Conservation (phyloP, 2,888 invertebrate genomes). For the Volucella inflata region DNA sequence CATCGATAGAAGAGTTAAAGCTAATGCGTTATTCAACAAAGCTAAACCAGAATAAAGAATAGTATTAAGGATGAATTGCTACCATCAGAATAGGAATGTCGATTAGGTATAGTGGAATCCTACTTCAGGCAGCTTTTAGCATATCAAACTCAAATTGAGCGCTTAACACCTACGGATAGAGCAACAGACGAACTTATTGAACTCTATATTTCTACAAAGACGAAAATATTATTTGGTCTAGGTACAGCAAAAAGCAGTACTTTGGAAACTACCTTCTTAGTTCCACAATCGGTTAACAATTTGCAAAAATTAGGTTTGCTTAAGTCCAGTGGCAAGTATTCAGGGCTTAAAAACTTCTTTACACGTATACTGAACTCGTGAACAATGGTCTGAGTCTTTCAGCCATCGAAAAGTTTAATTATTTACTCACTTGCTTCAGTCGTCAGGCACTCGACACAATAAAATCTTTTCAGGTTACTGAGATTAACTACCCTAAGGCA, state of each 20-base stretch:
- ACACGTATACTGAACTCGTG: neutral
- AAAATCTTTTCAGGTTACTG: neutral
- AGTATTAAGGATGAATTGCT: neutral
- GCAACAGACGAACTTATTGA: neutral
- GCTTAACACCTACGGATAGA: neutral
- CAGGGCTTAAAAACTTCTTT: neutral
- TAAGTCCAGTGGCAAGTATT: slow-evolving; percentile 1
- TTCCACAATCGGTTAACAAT: neutral
- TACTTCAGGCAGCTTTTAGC: neutral
- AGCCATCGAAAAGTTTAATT: neutral
- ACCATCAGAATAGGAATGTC: neutral
- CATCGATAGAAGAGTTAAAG: neutral
- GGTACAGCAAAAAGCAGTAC: neutral
- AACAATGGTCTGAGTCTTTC: neutral
- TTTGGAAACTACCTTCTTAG: neutral
- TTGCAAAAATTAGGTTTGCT: neutral
- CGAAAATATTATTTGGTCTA: neutral
- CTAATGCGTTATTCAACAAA: neutral
- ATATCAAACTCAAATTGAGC: neutral
- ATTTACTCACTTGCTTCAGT: neutral
- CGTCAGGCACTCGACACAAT: neutral
- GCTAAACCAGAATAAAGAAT: neutral
- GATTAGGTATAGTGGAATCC: neutral
- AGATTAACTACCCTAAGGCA: neutral
- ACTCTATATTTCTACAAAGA: neutral